Evolutionary conservation across 2,797 vertebrate species (phyloP).

Genomic region (Melanotaenia boesemani): DNA sequence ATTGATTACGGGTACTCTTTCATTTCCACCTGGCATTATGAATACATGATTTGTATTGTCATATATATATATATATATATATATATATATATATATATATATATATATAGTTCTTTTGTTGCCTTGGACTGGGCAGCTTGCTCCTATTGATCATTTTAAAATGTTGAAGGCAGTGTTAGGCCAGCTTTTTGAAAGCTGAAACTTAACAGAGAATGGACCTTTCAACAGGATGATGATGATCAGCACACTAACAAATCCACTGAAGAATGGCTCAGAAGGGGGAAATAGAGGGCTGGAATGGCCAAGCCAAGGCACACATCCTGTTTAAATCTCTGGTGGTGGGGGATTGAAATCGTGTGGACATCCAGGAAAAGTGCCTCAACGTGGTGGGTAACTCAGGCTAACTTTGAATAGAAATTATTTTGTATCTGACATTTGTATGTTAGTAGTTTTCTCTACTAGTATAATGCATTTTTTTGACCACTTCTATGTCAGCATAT

Average conservation of each 20-base stretch:
- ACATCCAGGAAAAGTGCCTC: background rate
- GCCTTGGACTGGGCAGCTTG: too few relatives aligned
- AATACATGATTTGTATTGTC: background rate
- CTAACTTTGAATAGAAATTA: background rate
- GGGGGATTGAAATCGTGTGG: background rate
- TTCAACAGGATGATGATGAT: background rate
- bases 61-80: too few relatives aligned
- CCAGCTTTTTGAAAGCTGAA: background rate
- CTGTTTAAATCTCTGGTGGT: background rate
- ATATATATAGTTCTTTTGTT: too few relatives aligned
- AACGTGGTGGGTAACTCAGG: background rate
- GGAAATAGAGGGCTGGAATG: background rate
- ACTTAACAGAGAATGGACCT: background rate
- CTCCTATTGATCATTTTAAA: too few relatives aligned
- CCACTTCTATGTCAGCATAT: background rate
- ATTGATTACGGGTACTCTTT: conserved; percentile 3
- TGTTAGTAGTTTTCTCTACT: background rate
- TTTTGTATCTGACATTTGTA: background rate
- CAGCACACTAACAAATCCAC: background rate
- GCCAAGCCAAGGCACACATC: background rate
- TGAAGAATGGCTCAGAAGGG: background rate
- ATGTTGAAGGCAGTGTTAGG: background rate
- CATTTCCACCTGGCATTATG: background rate
- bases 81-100: too few relatives aligned
- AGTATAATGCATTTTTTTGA: background rate